Base-by-base conservation (phyloP, 2,113 vertebrate species). In the Ptilorrhoa leucosticta region DNA sequence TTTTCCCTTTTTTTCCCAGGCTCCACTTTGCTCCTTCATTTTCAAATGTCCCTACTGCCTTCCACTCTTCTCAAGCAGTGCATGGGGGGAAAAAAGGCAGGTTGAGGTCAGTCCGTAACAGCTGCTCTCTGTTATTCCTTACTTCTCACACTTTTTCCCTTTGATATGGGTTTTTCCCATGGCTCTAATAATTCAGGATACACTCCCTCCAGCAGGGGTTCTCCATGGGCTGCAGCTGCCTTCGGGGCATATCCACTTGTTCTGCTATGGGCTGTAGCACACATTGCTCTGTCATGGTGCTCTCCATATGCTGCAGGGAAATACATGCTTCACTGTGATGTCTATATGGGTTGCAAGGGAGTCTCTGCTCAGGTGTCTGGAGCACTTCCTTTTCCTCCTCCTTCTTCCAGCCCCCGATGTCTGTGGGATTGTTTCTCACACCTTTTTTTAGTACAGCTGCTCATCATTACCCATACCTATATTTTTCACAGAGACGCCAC, bases 11-110 rank as follows among this genome's bases (percentile, higher is more conserved):
- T 68, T 71, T 86, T 37, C 22, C 2, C 8, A 72, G 17, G 10
- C 10, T 92, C 6, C 15, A 18, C 19, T 45, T 87, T 12, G 39
- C 15, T 72, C 19, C 13, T 75, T 60, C 4, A 17, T 66, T 72
- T 72, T 23, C 11, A 53, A 20, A 33, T 13, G 21, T 6, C 3
- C 76, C 4, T 48, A 3, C 12, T 70, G 7, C 33, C 15, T 89
- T 76, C 28, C 13, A 65, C 9, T 1, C 30, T 40, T 68, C 26
- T 20, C 24, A 50, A 24, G 40, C 9, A 56, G 15, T 26, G 42
- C 33, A 23, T 1, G 5, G 20, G 7, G 11, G 2, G 12, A 4
- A 4, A 10, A 61, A 61, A 17, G 8, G 2, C 4, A 2, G 4
- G 13, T 24, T 45, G 15, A 60, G 8, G 10, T 33, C 27, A 37